Evolutionary conservation across 2,113 vertebrate genomes (phyloP).

Genomic region (Vimba vimba): DNA sequence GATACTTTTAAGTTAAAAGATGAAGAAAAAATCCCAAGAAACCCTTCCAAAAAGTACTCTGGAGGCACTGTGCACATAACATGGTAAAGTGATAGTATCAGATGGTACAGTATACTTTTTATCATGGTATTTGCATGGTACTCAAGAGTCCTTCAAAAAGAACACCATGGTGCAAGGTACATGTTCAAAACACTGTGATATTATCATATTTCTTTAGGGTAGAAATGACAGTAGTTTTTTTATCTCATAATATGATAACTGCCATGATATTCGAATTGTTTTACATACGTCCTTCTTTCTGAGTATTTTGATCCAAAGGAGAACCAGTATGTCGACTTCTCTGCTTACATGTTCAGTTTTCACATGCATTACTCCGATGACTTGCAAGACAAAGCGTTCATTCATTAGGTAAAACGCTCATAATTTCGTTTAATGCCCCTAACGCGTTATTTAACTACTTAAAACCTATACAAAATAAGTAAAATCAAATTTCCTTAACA

Average conservation of each 20-base stretch:
- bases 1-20: background rate
- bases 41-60: background rate
- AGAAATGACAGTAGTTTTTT: background rate
- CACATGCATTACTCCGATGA: background rate
- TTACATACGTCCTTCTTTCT: background rate
- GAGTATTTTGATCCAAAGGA: background rate
- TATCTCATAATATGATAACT: background rate
- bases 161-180: background rate
- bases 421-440: background rate
- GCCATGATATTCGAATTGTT: background rate
- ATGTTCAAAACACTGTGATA: background rate
- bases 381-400: background rate
- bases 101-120: background rate
- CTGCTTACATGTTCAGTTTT: background rate
- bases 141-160: background rate
- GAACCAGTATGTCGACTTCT: conserved; percentile 19
- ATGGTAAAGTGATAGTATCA: background rate
- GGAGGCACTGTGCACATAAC: background rate
- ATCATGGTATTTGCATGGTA: background rate
- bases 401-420: background rate
- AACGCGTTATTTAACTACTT: background rate
- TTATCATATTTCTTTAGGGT: background rate
- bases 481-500: background rate
- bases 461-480: background rate
- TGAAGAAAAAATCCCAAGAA: background rate